Evolutionary conservation across 2,797 vertebrate genomes (phyloP).

Genomic region (Leucoraja ocellata): DNA sequence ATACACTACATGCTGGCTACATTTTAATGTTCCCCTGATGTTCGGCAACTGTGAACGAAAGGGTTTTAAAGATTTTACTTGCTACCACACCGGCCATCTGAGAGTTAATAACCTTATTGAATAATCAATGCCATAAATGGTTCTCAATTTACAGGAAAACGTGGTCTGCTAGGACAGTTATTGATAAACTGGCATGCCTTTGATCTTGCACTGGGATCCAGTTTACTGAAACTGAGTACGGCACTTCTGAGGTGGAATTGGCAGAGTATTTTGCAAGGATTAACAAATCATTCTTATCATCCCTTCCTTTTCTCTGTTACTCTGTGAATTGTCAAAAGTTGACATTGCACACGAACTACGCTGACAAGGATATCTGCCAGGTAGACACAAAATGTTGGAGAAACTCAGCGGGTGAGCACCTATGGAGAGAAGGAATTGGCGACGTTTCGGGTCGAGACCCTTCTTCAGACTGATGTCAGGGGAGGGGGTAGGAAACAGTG

Average conservation of each 20-base stretch:
- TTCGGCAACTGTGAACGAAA: constrained; percentile 11
- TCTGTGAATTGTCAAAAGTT: neutral
- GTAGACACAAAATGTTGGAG: too few species aligned
- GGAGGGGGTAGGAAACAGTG: too few species aligned
- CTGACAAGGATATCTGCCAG: too few species aligned
- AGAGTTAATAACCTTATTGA: constrained; percentile 96
- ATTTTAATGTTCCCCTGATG: constrained; percentile 31
- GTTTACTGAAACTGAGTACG: constrained; percentile 82
- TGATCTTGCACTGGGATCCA: constrained; percentile 93
- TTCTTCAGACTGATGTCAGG: too few species aligned
- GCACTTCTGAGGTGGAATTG: constrained; percentile 69
- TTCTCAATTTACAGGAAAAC: constrained; percentile 99
- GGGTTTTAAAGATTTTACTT: constrained; percentile 30
- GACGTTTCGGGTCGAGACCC: too few species aligned
- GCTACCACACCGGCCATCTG: constrained; percentile 48
- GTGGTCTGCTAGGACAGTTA: constrained; percentile 86
- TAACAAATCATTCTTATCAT: neutral
- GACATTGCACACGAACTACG: neutral
- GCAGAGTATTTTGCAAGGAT: neutral
- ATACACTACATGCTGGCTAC: constrained; percentile 29
- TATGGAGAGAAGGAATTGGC: too few species aligned
- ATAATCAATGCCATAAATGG: constrained; percentile 99
- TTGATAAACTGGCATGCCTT: constrained; percentile 91
- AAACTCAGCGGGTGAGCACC: too few species aligned
- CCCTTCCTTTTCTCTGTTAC: neutral